These are phyloP conservation scores for Pongo abelii DNA, from an alignment of 2,113 vertebrate genomes.

Conservation along the genomic window DNA sequence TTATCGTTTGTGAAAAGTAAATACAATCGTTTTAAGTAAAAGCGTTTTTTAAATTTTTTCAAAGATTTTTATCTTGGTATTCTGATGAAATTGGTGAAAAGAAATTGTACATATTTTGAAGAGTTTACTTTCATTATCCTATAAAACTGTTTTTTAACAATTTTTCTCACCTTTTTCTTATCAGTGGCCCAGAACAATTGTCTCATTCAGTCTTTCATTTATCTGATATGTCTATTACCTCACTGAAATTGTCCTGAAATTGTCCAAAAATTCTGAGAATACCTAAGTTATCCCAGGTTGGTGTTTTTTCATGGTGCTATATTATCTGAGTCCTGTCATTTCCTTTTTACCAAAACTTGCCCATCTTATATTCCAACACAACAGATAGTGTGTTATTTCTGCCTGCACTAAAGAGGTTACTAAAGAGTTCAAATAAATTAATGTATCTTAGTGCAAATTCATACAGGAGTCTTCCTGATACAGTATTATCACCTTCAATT, in stretches of 20 bases:
- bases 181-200: background rate
- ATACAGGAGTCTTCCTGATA: background rate
- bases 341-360: background rate
- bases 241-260: background rate
- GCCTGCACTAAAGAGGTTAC: background rate
- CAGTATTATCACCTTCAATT: background rate
- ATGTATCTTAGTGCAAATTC: background rate
- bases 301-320: background rate
- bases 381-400: background rate
- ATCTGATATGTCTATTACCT: background rate
- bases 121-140: background rate
- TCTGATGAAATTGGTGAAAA: conserved; percentile 18
- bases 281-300: background rate
- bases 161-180: background rate
- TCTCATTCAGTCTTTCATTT: background rate
- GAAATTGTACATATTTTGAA: background rate
- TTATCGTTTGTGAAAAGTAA: conserved; percentile 43
- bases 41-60: background rate
- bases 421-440: background rate
- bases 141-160: background rate
- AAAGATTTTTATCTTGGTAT: background rate
- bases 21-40: conserved; percentile 41
- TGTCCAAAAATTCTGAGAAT: background rate
- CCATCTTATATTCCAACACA: background rate
- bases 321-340: background rate